A percentile compares a stretch with the other conserved stretches of the same genome.
Evolutionary conservation across 1,140 invertebrate genomes (phyloP).

Genomic region (Druon quercuslanigerum): DNA sequence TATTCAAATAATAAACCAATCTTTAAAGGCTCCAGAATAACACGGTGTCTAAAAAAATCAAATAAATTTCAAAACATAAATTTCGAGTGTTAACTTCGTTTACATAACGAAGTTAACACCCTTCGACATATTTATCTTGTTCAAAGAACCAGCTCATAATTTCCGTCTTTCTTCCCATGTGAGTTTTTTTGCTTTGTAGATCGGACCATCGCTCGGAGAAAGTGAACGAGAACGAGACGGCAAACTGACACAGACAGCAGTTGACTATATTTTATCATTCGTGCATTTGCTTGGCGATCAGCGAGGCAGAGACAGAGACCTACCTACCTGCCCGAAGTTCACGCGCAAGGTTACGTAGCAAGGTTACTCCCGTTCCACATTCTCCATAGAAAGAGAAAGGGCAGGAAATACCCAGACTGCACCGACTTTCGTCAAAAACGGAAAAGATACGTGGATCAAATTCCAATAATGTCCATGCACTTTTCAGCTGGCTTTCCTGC

Average conservation of each 20-base stretch:
- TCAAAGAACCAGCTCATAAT: background rate
- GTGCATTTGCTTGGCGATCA: conserved; percentile 33
- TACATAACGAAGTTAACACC: background rate
- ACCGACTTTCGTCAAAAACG: conserved; percentile 37
- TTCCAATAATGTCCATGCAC: conserved; percentile 31
- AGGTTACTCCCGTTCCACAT: conserved; percentile 52
- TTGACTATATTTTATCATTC: conserved; percentile 48
- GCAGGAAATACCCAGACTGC: conserved; percentile 11
- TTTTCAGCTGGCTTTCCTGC: conserved; percentile 26
- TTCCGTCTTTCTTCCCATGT: background rate
- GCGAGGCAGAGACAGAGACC: background rate
- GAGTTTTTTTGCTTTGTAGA: conserved; percentile 2
- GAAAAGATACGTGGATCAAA: conserved; percentile 29
- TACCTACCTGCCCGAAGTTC: conserved; percentile 52
- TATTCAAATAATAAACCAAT: too few relatives aligned
- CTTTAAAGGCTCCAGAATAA: too few relatives aligned
- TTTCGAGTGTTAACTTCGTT: background rate
- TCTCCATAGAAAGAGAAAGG: conserved; percentile 32
- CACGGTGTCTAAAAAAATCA: too few relatives aligned
- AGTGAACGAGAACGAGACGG: conserved; percentile 66
- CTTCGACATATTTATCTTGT: conserved; percentile 2
- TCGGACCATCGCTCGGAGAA: conserved; percentile 62
- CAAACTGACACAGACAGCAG: conserved; percentile 42
- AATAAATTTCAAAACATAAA: too few relatives aligned
- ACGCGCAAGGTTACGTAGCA: conserved; percentile 67